Base-by-base conservation (phyloP, 2,888 invertebrate species). In the Zaprionus obscuricornis region DNA sequence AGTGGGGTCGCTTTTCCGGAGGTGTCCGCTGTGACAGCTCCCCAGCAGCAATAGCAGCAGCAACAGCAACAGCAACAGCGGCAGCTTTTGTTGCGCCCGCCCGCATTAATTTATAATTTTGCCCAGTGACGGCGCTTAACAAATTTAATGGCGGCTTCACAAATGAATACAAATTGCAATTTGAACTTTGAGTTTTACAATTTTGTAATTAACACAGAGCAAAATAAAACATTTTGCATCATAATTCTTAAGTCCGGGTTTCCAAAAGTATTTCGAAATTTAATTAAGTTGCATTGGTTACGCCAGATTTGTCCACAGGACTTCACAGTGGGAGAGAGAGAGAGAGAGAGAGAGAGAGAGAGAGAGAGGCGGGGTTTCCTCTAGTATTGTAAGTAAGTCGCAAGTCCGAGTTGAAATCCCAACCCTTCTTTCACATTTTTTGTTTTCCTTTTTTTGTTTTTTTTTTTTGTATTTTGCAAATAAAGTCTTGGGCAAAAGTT, bases 251-350 rank as follows among this genome's bases (percentile, higher is more conserved):
- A 49, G 54, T 13, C 22, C 24, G 26, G 52, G 33, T n/a, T n/a
- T n/a, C 55, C 27, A 74, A 74, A 83, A 85, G 78, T 72, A 78
- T 86, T 86, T 70, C 18, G 49, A 82, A 86, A 82, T 86, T 86
- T 83, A 83, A 83, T 83, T 83, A 86, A 86, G 86, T 86, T 85
- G 85, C 85, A 83, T 83, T 83, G 66, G 86, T 75, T 58, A 83
- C 79, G 86, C n/a, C 82, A 68, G 82, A 83, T 82, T 82, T 86
- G 64, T 74, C 65, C 55, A n/a, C 60, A 66, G 26, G 34, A 33
- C 20, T 26, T n/a, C n/a, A n/a, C n/a, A n/a, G n/a, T n/a, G n/a
- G n/a, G n/a, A n/a, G n/a, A n/a, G n/a, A n/a, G n/a, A n/a, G n/a
- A n/a, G n/a, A n/a, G n/a, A n/a, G n/a, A n/a, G n/a, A n/a, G n/a